Evolutionary conservation across 2,113 vertebrate species (phyloP).

Genomic region (Garra rufa): DNA sequence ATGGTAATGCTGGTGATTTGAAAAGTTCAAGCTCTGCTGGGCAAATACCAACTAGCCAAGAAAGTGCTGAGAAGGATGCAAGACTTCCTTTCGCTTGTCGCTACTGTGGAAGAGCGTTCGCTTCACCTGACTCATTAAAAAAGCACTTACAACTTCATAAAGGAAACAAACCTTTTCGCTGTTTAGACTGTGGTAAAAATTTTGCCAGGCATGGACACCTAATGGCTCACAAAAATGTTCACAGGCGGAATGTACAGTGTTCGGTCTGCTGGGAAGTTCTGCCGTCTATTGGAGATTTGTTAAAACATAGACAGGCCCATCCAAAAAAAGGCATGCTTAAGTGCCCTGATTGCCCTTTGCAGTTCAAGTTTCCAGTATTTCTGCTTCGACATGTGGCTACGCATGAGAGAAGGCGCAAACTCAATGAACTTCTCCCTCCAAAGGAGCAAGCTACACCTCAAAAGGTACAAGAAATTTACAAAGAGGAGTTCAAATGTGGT

Average conservation of each 20-base stretch:
- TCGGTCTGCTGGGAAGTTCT: slow-evolving; percentile 75
- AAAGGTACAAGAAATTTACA: slow-evolving; percentile 11
- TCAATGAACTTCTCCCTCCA: slow-evolving; percentile 2
- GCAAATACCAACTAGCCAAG: background rate
- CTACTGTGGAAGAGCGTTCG: slow-evolving; percentile 71
- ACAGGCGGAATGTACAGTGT: slow-evolving; percentile 75
- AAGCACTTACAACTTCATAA: slow-evolving; percentile 69
- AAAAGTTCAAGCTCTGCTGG: slow-evolving; percentile 18
- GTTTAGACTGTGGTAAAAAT: slow-evolving; percentile 73
- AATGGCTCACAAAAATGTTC: slow-evolving; percentile 69
- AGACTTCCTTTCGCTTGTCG: slow-evolving; percentile 57
- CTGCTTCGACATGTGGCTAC: slow-evolving; percentile 68
- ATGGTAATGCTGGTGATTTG: slow-evolving; percentile 26
- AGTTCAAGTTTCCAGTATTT: slow-evolving; percentile 70
- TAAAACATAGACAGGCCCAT: slow-evolving; percentile 74
- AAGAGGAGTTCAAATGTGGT: slow-evolving; percentile 61
- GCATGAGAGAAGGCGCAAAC: slow-evolving; percentile 61
- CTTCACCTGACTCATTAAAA: slow-evolving; percentile 47
- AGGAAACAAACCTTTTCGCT: slow-evolving; percentile 73
- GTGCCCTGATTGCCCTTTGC: slow-evolving; percentile 73
- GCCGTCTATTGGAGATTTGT: slow-evolving; percentile 70
- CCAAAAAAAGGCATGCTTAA: slow-evolving; percentile 69
- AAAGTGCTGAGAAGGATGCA: slow-evolving; percentile 14
- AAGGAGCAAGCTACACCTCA: slow-evolving; percentile 6
- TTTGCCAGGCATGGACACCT: slow-evolving; percentile 69